A percentile compares a stretch with the other conserved stretches of the same genome.
Conservation (phyloP, 2,888 invertebrate genomes). For the Pollenia labialis region DNA sequence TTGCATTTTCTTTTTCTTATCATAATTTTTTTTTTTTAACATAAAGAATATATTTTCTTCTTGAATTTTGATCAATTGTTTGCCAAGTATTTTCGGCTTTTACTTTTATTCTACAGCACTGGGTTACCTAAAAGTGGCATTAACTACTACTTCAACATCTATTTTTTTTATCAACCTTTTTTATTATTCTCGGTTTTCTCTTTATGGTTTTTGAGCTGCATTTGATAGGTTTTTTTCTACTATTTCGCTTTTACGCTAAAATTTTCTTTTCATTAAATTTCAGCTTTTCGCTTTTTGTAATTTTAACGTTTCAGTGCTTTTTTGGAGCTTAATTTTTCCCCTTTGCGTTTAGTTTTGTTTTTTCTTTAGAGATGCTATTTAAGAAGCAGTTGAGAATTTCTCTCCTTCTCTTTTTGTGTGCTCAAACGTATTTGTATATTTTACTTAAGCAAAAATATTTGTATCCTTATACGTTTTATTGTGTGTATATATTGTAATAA, state of each 20-base stretch:
- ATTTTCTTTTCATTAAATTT: constrained; percentile 38
- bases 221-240: constrained; percentile 37
- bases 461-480: background rate
- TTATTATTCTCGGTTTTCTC: constrained; percentile 21
- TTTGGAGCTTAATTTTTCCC: constrained; percentile 10
- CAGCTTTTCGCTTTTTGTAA: background rate
- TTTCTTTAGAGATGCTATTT: constrained; percentile 30
- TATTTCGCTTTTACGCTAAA: constrained; percentile 29
- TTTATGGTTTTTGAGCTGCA: constrained; percentile 40
- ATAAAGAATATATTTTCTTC: background rate
- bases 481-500: constrained; percentile 53
- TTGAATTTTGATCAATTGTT: constrained; percentile 16
- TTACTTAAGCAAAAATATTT: background rate
- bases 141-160: constrained; percentile 53
- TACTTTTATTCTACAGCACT: constrained; percentile 7
- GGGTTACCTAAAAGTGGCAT: constrained; percentile 60
- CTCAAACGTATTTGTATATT: constrained; percentile 27
- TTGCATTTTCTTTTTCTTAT: constrained; percentile 38
- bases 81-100: constrained; percentile 16
- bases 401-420: constrained; percentile 41
- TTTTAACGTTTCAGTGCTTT: constrained; percentile 48
- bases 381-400: constrained; percentile 22
- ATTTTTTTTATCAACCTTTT: background rate
- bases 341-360: constrained; percentile 10
- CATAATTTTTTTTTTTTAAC: constrained; percentile 36